Evolutionary conservation across 2,113 vertebrate species (phyloP).

Genomic region (Rhea americana): DNA sequence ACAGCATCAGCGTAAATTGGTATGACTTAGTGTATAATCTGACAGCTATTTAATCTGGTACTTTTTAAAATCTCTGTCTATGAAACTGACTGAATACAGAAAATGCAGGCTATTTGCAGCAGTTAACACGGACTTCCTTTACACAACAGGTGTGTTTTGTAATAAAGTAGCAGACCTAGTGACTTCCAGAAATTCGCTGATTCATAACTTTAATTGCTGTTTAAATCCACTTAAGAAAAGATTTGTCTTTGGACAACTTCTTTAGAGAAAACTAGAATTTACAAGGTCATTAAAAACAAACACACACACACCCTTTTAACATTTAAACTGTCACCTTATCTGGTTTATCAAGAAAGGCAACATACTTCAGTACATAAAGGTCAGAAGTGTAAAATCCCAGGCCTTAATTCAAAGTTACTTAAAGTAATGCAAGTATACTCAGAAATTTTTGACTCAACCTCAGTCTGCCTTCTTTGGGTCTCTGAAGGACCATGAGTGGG

Average conservation of each 20-base stretch:
- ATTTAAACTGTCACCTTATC: neutral
- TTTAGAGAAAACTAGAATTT: neutral
- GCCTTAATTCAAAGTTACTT: neutral
- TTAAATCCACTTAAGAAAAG: neutral
- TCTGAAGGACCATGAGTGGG: neutral
- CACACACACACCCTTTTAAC: too few species aligned
- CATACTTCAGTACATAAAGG: fast-evolving
- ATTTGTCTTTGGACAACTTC: neutral
- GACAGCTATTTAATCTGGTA: neutral
- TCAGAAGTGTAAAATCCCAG: neutral
- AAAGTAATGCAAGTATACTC: neutral
- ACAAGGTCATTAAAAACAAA: neutral
- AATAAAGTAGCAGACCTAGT: neutral
- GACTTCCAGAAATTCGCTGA: neutral
- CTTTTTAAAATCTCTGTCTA: neutral
- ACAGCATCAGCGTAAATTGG: neutral
- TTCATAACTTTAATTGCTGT: neutral
- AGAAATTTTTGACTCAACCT: neutral
- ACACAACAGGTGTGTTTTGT: neutral
- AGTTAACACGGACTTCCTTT: fast-evolving
- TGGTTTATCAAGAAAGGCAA: neutral
- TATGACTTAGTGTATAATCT: neutral
- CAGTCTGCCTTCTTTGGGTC: neutral
- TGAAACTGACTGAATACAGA: neutral
- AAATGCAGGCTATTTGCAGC: neutral